Percentiles rank a stretch among this genome's conserved stretches.
phyloP scores from a whole-genome alignment of 2,888 invertebrate genomes.

The Dugesia japonica region DNA sequence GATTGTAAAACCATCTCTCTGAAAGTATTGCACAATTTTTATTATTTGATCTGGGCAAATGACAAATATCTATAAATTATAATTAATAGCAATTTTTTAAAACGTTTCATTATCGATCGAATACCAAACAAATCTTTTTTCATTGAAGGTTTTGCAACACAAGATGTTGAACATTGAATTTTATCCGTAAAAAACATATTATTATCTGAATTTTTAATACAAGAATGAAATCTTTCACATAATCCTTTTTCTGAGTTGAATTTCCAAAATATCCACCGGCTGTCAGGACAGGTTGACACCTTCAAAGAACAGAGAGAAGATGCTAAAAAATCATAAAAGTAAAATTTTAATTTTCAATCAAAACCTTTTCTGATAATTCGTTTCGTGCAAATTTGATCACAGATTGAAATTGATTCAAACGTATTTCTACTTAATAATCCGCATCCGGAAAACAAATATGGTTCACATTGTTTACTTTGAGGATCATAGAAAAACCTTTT shows the following conservation, averaged over 20 bases:
- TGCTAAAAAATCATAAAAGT: neutral
- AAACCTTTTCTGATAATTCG: neutral
- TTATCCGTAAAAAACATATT: neutral
- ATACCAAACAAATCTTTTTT: neutral
- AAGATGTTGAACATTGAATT: neutral
- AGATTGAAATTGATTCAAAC: neutral
- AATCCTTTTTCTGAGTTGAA: neutral
- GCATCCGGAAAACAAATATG: neutral
- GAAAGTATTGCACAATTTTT: neutral
- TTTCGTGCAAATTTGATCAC: neutral
- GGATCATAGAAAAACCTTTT: neutral
- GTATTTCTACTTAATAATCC: neutral
- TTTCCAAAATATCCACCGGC: neutral
- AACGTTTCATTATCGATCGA: neutral
- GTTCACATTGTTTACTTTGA: neutral
- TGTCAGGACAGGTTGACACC: neutral
- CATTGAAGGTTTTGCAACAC: neutral
- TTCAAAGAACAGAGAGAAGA: neutral
- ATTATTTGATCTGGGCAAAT: neutral
- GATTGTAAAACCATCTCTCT: neutral
- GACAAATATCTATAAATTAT: neutral
- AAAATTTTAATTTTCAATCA: neutral
- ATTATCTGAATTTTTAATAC: neutral
- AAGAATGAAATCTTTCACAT: neutral
- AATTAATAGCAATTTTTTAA: no score